Base-by-base conservation (phyloP, 2,113 vertebrate genomes). In the Clarias macrocephalus region DNA sequence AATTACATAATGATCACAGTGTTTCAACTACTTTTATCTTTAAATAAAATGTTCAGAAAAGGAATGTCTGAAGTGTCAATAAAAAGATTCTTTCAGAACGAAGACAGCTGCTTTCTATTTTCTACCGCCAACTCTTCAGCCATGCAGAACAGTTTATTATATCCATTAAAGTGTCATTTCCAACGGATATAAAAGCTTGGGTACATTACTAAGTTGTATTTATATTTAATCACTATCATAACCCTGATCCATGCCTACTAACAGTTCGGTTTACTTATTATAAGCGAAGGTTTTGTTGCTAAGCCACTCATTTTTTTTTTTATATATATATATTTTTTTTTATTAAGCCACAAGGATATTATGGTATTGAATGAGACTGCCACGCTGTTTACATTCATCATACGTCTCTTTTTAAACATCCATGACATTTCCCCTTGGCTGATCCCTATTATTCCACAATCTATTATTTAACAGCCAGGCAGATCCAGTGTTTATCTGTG, bases 401-500 rank as follows among this genome's bases (percentile, higher is more conserved):
- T 66, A 82, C 33, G 28, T 63, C 60, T 65, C 80, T 63, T 81
- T 81, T 63, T 37, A 63, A 63, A 63, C 80, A 65, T n/a, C 37
- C 60, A 9, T 65, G 80, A 48, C 60, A 82, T 66, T 82, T 82
- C 80, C 25, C 80, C 60, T 82, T 15, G 80, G 80, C 65, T 82
- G 80, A 82, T 82, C 37, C 37, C 80, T 48, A 82, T 82, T 82
- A 82, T 82, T 82, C 80, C 62, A 48, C 5, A 65, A 82, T 82
- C 80, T 25, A 82, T 82, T 82, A 82, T 82, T 65, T 65, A 82
- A 82, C 60, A 65, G 12, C 48, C 62, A 42, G 25, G 80, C 60
- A 82, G 80, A 66, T 52, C 60, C 60, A 25, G 60, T 82, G 80
- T 82, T 82, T 82, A 82, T 82, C 80, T 52, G 60, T n/a, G 33